Percentiles rank a stretch among this genome's conserved stretches.
These are phyloP conservation scores for Propithecus perrieri DNA, from an alignment of 2,797 vertebrate genomes.

Conservation along the genomic window DNA sequence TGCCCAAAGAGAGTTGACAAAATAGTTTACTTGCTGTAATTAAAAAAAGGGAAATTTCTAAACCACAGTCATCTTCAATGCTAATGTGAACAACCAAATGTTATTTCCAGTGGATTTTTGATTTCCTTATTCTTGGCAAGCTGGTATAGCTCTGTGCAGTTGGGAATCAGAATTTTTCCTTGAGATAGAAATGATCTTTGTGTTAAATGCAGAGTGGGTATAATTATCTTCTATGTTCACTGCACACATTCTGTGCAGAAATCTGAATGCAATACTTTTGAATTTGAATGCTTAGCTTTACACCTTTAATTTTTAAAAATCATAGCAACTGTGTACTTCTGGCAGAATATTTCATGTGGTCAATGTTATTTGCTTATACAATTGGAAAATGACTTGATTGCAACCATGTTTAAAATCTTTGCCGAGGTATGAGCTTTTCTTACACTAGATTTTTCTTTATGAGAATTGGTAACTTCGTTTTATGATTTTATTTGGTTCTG, in stretches of 20 bases:
- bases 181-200: constrained; percentile 40
- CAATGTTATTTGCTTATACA: constrained; percentile 36
- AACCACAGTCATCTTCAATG: constrained; percentile 78
- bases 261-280: constrained; percentile 55
- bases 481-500: constrained; percentile 63
- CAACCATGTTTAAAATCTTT: constrained; percentile 62
- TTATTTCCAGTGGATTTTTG: constrained; percentile 72
- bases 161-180: constrained; percentile 57
- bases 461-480: constrained; percentile 64
- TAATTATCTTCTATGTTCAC: constrained; percentile 36
- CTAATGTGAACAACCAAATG: constrained; percentile 78
- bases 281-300: constrained; percentile 68
- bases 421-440: constrained; percentile 40
- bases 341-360: constrained; percentile 49
- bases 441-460: constrained; percentile 46
- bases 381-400: constrained; percentile 68
- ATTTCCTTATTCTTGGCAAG: constrained; percentile 65
- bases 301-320: constrained; percentile 30
- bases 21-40: constrained; percentile 81
- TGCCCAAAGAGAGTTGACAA: constrained; percentile 78
- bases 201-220: constrained; percentile 44
- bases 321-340: constrained; percentile 47
- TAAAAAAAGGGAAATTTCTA: constrained; percentile 81
- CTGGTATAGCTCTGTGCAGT: constrained; percentile 45
- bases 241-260: constrained; percentile 13